phyloP scores from a whole-genome alignment of 2,113 vertebrate genomes.

The Sitta europaea region DNA sequence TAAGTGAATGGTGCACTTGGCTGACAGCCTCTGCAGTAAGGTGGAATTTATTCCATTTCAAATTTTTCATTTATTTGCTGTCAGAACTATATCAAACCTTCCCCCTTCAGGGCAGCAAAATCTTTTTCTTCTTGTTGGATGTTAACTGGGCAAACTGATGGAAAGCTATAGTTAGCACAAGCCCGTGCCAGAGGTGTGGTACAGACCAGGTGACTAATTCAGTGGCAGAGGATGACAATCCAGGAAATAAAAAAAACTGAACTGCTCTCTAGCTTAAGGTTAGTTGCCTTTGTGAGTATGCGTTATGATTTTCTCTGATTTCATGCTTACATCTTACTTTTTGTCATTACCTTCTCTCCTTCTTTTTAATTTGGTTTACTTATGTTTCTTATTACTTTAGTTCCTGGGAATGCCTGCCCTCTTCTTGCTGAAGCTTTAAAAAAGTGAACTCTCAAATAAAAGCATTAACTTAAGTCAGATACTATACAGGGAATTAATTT shows the following conservation, averaged over 20 bases:
- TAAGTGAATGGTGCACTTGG: background rate
- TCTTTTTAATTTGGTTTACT: background rate
- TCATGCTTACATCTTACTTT: background rate
- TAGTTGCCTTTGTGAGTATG: background rate
- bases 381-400: background rate
- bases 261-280: background rate
- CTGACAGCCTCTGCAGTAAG: background rate
- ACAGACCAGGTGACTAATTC: background rate
- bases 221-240: background rate
- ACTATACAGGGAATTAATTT: background rate
- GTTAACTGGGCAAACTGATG: background rate
- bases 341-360: background rate
- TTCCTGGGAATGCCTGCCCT: background rate
- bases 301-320: background rate
- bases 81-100: background rate
- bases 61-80: background rate
- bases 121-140: background rate
- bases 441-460: background rate
- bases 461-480: background rate
- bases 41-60: background rate
- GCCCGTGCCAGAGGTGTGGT: background rate
- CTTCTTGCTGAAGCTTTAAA: background rate
- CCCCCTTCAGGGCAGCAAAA: background rate
- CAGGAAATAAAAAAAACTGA: background rate
- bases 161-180: background rate